Percentiles rank a stretch among this genome's conserved stretches.
Conservation (phyloP, 2,888 invertebrate species). For the Carabus problematicus region DNA sequence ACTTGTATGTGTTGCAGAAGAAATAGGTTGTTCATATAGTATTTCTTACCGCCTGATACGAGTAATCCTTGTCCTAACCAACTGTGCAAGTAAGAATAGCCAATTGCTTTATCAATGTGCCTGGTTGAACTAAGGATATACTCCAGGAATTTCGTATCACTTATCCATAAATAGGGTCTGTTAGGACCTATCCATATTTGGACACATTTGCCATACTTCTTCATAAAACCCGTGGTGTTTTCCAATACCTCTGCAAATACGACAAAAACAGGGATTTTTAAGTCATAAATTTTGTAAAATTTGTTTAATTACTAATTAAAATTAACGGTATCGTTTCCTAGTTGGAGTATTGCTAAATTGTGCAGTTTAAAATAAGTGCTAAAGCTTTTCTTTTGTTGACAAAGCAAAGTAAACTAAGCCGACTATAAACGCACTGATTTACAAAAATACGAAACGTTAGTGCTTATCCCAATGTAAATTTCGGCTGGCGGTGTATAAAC, state of each 20-base stretch:
- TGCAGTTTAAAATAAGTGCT: too few relatives aligned
- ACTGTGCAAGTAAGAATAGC: slow-evolving; percentile 52
- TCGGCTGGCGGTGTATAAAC: too few relatives aligned
- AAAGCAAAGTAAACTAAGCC: too few relatives aligned
- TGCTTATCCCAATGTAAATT: too few relatives aligned
- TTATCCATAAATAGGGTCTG: slow-evolving; percentile 41
- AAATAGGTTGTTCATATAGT: too few relatives aligned
- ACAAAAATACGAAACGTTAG: too few relatives aligned
- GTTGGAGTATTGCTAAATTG: not conserved
- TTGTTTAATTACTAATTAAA: too few relatives aligned
- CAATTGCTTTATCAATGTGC: slow-evolving; percentile 52
- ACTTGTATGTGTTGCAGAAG: not conserved
- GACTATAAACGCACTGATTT: too few relatives aligned
- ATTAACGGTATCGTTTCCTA: not conserved
- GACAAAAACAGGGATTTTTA: not conserved
- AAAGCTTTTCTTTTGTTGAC: too few relatives aligned
- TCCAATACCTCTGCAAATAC: slow-evolving; percentile 42
- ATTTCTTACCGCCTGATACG: slow-evolving; percentile 52
- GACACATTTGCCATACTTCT: slow-evolving; percentile 44
- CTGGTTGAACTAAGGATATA: slow-evolving; percentile 51
- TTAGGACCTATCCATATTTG: slow-evolving; percentile 43
- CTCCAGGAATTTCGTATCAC: slow-evolving; percentile 47
- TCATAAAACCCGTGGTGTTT: slow-evolving; percentile 40
- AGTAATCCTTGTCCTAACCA: slow-evolving; percentile 57
- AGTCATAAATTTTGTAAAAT: not conserved